These are phyloP conservation scores for Capreolus pygargus DNA, from an alignment of 2,113 vertebrate species.

Conservation along the genomic window DNA sequence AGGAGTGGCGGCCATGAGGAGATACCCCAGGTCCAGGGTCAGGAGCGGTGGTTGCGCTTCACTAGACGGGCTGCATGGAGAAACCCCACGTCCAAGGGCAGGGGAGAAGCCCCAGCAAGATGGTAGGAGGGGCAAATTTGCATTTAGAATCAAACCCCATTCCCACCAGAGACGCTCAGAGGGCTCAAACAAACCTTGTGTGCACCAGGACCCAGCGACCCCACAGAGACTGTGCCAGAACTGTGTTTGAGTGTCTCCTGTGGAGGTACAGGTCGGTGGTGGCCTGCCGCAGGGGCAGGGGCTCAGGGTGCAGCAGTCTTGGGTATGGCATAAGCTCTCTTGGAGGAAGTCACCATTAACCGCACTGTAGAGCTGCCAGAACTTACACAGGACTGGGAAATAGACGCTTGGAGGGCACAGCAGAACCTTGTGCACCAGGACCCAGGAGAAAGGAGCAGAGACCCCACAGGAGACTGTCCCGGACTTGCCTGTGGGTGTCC, in stretches of 20 bases:
- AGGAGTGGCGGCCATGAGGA: not conserved
- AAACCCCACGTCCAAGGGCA: not conserved
- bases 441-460: not conserved
- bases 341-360: not conserved
- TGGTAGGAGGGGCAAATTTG: not conserved
- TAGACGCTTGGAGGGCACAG: not conserved
- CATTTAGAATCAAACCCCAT: not conserved
- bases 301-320: not conserved
- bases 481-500: not conserved
- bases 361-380: not conserved
- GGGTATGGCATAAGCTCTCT: not conserved
- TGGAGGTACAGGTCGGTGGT: not conserved
- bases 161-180: accelerated
- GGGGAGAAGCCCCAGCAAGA: not conserved
- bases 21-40: not conserved
- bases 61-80: accelerated
- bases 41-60: not conserved
- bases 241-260: not conserved
- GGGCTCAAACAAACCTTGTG: not conserved
- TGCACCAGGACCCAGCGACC: not conserved
- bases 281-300: accelerated
- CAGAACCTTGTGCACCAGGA: not conserved
- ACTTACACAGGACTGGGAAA: not conserved
- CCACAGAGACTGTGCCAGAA: not conserved
- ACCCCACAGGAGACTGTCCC: not conserved